A percentile compares a stretch with the other conserved stretches of the same genome.
Conservation (phyloP, 1,140 invertebrate species). For the Scaptomyza montana region DNA sequence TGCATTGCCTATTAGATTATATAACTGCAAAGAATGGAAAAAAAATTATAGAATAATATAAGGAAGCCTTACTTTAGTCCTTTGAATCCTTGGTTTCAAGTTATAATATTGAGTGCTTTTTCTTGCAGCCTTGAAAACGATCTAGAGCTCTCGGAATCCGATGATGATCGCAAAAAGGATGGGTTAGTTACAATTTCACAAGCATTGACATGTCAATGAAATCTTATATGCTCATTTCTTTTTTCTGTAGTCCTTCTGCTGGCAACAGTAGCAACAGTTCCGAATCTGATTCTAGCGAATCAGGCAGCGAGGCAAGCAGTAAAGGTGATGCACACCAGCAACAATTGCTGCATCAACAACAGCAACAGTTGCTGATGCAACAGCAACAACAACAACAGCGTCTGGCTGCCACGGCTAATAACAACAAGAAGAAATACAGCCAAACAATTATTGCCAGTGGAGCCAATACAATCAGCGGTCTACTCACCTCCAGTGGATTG, state of each 20-base stretch:
- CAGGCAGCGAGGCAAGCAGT: constrained; percentile 76
- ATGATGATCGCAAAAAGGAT: constrained; percentile 85
- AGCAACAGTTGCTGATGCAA: constrained; percentile 32
- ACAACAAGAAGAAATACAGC: constrained; percentile 66
- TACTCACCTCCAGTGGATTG: constrained; percentile 63
- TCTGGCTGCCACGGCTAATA: constrained; percentile 42
- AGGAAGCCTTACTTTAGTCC: no score
- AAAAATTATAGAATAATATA: no score
- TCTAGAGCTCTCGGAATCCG: constrained; percentile 87
- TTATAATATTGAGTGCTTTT: background rate
- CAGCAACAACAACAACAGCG: constrained; percentile 39
- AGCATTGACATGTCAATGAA: background rate
- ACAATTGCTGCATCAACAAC: constrained; percentile 42
- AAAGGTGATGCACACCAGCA: constrained; percentile 61
- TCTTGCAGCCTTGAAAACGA: constrained; percentile 86
- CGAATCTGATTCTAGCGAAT: constrained; percentile 79
- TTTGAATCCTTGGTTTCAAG: background rate
- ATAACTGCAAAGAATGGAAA: no score
- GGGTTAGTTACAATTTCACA: constrained; percentile 46
- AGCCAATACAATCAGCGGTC: constrained; percentile 63
- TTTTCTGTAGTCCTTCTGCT: constrained; percentile 52
- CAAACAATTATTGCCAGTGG: constrained; percentile 70
- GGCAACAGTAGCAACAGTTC: constrained; percentile 84
- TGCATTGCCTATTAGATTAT: no score
- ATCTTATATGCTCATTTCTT: background rate